Conservation (phyloP, 2,797 vertebrate genomes). For the Peromyscus eremicus region DNA sequence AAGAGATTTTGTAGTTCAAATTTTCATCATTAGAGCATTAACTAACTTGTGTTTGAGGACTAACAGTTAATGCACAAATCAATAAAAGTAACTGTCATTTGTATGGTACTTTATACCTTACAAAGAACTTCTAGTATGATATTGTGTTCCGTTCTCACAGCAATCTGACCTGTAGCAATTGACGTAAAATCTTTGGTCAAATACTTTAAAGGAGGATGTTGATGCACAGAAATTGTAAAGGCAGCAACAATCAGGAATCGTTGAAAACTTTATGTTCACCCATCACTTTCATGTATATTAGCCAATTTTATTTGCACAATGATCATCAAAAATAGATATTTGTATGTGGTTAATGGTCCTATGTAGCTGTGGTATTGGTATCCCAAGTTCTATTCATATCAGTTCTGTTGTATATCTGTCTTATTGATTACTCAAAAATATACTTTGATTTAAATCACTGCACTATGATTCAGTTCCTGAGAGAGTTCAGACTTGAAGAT, state of each 20-base stretch:
- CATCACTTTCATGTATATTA: slow-evolving; percentile 12
- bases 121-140: slow-evolving; percentile 9
- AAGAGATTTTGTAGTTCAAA: slow-evolving; percentile 67
- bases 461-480: not conserved
- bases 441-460: not conserved
- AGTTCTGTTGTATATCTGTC: not conserved
- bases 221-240: slow-evolving; percentile 5
- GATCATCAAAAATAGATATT: slow-evolving; percentile 44
- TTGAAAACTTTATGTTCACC: slow-evolving; percentile 41
- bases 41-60: slow-evolving; percentile 64
- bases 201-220: slow-evolving; percentile 27
- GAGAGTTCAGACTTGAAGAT: not conserved
- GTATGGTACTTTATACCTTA: slow-evolving; percentile 44
- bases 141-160: slow-evolving; percentile 43
- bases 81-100: slow-evolving; percentile 64
- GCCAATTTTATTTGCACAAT: slow-evolving; percentile 58
- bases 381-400: not conserved
- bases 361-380: not conserved
- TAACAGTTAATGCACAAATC: slow-evolving; percentile 74
- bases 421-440: slow-evolving; percentile 16
- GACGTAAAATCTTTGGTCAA: slow-evolving; percentile 47
- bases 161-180: not conserved
- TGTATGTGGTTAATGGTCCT: not conserved
- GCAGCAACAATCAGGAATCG: slow-evolving; percentile 38
- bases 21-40: slow-evolving; percentile 70